Evolutionary conservation across 2,113 vertebrate species (phyloP), one percentile per base, ranked within the genome.

Genomic region (Triplophysa tibetana): DNA sequence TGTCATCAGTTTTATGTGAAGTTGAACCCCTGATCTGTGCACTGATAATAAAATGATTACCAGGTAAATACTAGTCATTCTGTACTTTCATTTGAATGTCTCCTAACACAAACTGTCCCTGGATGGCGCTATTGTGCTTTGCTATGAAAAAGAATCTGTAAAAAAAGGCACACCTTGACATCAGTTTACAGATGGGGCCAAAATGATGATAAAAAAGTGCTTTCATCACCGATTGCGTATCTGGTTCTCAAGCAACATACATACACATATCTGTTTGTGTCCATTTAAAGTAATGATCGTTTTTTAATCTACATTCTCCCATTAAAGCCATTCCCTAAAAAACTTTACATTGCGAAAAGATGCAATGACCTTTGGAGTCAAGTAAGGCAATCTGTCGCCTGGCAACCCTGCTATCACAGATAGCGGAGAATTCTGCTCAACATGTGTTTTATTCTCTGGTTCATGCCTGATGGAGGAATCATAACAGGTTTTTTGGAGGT

Each of bases 351-450:
- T 17, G 41, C n/a, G n/a, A n/a, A n/a, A n/a, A n/a, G n/a, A n/a
- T n/a, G n/a, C n/a, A n/a, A n/a, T 41, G 33, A 56, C 33, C 33
- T 75, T 79, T 29, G 19, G 54, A 73, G 21, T 74, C 52, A 58
- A 61, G 82, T 60, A n/a, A 72, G 77, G 26, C 19, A 41, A n/a
- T 50, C 66, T 1, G 84, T 88, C 80, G 66, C 84, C 76, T 24
- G 74, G 83, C 87, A 87, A 86, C 88, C 60, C 45, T 33, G 58
- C 78, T 2, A 72, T 29, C 83, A 81, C 80, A 73, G 80, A 87
- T 78, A 74, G 62, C 50, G 29, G 78, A 78, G 65, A 75, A 77
- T 68, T 66, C 38, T 60, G 54, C 52, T 21, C 29, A 58, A 58
- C 17, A 19, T 4, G 7, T 14, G 6, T 23, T 21, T 38, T 38